Evolutionary conservation across 2,113 vertebrate genomes (phyloP), one percentile per base, ranked within the genome.

Genomic region (Oryzias melastigma): DNA sequence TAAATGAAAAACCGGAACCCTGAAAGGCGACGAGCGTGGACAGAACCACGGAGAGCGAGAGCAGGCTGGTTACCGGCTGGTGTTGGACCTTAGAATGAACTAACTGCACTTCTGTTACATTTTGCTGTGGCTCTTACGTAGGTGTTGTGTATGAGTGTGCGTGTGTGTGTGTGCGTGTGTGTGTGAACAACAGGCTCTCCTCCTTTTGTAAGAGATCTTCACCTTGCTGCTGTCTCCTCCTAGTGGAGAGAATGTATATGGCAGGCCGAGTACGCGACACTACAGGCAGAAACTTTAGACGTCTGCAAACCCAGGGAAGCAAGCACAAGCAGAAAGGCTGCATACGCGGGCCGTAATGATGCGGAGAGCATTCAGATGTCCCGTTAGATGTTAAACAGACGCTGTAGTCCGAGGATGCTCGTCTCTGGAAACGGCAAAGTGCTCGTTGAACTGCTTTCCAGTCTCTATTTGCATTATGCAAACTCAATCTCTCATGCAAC

Each of bases 101-200:
- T 73, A 65, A 75, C 77, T 85, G 84, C 85, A 87, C 81, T 82
- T 78, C 73, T 85, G 83, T 87, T 90, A 74, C 78, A 68, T 88
- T 85, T 88, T 78, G 78, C 83, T 81, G 87, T 84, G 87, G 85
- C 76, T 87, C 78, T 85, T 83, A 85, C 80, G 81, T 76, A 80
- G 84, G 66, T 53, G 65, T 70, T 76, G 62, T 29, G 64, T 83
- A 19, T 61, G 75, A 2, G 63, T 48, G 35, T 55, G 55, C 48
- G 46, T 8, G 71, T 35, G 59, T 7, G 67, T 16, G 71, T 13
- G 59, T 2, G 71, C 7, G 65, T n/a, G 67, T 47, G 44, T 7
- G 67, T 75, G 61, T 24, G 62, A 60, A 63, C 68, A 67, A 44
- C 55, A 73, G 69, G 54, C 61, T 78, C 74, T 77, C 71, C 74